Base-by-base conservation (phyloP, 2,113 vertebrate genomes). In the Corythoichthys intestinalis region DNA sequence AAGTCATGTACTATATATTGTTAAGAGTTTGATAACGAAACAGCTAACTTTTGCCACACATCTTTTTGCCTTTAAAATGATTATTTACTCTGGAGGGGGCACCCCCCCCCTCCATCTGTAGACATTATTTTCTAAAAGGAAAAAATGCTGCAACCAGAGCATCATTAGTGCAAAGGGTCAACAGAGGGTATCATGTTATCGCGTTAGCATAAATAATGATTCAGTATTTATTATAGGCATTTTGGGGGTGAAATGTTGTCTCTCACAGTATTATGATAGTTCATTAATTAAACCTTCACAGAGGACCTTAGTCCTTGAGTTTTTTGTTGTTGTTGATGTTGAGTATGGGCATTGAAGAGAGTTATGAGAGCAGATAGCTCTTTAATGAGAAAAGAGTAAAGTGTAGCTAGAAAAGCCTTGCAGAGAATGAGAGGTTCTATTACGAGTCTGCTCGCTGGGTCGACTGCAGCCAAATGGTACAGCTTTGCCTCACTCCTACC, bases 311-410 rank as follows among this genome's bases (percentile, higher is more conserved):
- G 20, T 54, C 20, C 4, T 4, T 28, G 11, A 65, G 72, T 74
- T 70, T 77, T 71, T 50, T 12, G 68, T 28, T 28, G 20, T 28
- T 28, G 20, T 28, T 28, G 20, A 28, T 28, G 20, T 46, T 72
- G 65, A 82, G 63, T 61, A 13, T 62, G 11, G 57, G 60, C 71
- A 63, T 71, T 74, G 41, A 38, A 65, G 48, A 48, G 60, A 53
- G 56, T 41, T 44, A 15, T 10, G 35, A 50, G 57, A 50, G 67
- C 39, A 69, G 7, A 48, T 39, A 13, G 48, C 50, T 17, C 56
- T 58, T 48, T 66, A 37, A 41, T 14, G 28, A 37, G 65, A 15
- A 53, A 12, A 48, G n/a, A 70, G 49, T 34, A 70, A 71, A 64
- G 8, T 49, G 57, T 13, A 49, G 41, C 17, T 35, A 1, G 35